Evolutionary conservation across 2,797 vertebrate genomes (phyloP), one percentile per base, ranked within the genome.

Genomic region (Anas bahamensis): DNA sequence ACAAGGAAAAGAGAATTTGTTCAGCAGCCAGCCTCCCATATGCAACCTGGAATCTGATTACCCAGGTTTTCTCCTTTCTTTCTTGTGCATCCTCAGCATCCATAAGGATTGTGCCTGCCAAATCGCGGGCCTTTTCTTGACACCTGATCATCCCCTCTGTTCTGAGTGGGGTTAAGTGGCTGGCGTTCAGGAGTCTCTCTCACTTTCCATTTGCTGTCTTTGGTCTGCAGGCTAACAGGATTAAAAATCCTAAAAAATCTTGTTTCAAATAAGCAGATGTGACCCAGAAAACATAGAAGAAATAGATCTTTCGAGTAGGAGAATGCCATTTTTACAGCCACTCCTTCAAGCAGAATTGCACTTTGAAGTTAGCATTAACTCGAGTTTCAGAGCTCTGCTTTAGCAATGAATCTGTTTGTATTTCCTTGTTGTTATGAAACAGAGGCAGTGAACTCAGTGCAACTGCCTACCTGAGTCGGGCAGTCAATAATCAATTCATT

Each of bases 301-400:
- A 95, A 95, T 95, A 95, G 95, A 96, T 96, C 96, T 96, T 95
- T 83, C 92, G 92, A 96, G 94, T 97, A 95, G 95, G 95, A 95
- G 95, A 96, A 97, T 96, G 96, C 95, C 94, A 93, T 96, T 96
- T 96, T 97, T 97, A 95, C 96, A 95, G 94, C 96, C 96, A 96
- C 93, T 96, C 93, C 86, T 96, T 96, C 95, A 86, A 94, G 83
- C 91, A 92, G 94, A 91, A 96, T 88, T 95, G 83, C 93, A 95
- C 89, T 95, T 93, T 3, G 70, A 95, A 97, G 96, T 93, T 93
- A 96, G 81, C 86, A 92, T 95, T 91, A 79, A 88, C 85, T 95
- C 93, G 24, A 55, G 39, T 94, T 94, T 93, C 89, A 90, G 83
- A 92, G 85, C 61, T 92, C 72, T 80, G 80, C 91, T 93, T 92